Evolutionary conservation across 2,113 vertebrate genomes (phyloP).

Genomic region (Nycticorax nycticorax): DNA sequence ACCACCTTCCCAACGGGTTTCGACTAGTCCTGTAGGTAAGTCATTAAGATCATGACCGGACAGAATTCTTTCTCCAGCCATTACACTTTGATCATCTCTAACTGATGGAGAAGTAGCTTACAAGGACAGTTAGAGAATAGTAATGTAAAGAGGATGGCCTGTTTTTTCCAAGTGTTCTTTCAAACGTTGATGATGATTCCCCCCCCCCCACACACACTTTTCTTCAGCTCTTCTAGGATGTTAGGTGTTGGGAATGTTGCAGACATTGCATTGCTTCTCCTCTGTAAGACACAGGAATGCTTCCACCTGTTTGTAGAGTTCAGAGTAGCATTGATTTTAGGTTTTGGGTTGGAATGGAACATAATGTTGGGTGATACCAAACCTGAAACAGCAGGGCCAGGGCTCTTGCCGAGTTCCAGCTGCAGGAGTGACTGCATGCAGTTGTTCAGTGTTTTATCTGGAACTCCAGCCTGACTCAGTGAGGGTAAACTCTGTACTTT

Average conservation of each 20-base stretch:
- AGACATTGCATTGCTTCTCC: background rate
- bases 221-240: background rate
- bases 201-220: background rate
- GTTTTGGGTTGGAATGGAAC: background rate
- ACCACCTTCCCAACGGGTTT: slow-evolving; percentile 89
- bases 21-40: slow-evolving; percentile 92
- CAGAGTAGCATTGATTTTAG: background rate
- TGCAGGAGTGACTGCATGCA: background rate
- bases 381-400: background rate
- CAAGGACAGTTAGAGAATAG: background rate
- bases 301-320: background rate
- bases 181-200: background rate
- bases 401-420: background rate
- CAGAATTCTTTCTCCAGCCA: background rate
- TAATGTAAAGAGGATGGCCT: background rate
- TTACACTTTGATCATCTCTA: background rate
- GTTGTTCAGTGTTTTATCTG: background rate
- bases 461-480: background rate
- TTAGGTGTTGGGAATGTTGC: background rate
- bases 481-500: background rate
- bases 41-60: background rate
- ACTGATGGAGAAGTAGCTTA: background rate
- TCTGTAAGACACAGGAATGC: background rate
- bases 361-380: background rate
- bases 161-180: background rate